Base-by-base conservation (phyloP, 1,140 invertebrate genomes). In the Bemisia tabaci region DNA sequence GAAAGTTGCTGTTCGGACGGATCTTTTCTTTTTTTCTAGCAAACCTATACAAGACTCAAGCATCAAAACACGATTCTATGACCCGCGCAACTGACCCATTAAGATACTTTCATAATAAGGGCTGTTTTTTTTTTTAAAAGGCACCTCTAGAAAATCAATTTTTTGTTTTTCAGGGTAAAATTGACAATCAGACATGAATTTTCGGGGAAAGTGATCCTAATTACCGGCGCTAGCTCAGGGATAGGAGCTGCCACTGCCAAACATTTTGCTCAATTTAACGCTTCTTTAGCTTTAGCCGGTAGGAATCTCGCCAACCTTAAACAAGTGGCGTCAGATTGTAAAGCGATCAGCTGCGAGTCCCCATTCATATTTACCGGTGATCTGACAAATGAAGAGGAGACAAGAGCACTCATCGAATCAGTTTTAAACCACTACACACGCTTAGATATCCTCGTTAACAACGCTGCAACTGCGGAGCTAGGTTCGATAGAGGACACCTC, bases 401-500 rank as follows among this genome's bases (percentile, higher is more conserved):
- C 86, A 0, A 80, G 88, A 73, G 82, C 81, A 5, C 86, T 93
- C 58, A 73, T 94, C 0, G 81, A 89, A 2, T 81, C 80, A 1
- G 89, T 88, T 0, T 77, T 91, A 17, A 77, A 84, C 64, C 82
- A 87, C 69, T 90, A 83, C 75, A 85, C 87, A 2, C 83, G 83
- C 73, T 74, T 73, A 12, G 70, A 73, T 60, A 68, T 73, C 2
- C 59, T 73, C 12, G 26, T 73, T 0, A 73, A 73, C 59, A 70
- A 70, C 62, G 72, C 72, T 12, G 72, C 94, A 2, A 86, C 92
- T 65, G 75, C 95, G 22, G 89, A 89, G 74, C 79, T 75, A 61
- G 94, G 93, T 60, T 82, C 79, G 11, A 93, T 95, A 71, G 92
- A 95, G 78, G 89, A 82, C 68, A 92, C 91, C 0, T 84, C 81